Evolutionary conservation across 2,888 invertebrate species (phyloP).

Genomic region (Chironomus riparius): DNA sequence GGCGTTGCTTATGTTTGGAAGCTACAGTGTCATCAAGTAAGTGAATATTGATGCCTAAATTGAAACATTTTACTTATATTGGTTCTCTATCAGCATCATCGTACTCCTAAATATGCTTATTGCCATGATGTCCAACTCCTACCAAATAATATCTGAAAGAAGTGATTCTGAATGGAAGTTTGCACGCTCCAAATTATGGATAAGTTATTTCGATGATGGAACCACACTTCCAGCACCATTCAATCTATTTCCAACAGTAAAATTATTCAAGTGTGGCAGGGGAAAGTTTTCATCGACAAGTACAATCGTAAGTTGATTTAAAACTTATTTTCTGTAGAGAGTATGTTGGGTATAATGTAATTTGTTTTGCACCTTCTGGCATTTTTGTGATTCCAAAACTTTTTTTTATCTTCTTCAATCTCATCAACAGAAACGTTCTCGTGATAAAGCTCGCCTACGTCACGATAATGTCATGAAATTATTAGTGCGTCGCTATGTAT

Average conservation of each 20-base stretch:
- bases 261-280: conserved; percentile 44
- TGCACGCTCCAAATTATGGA: conserved; percentile 90
- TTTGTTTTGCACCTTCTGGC: no score
- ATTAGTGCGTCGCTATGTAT: conserved; percentile 82
- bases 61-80: no score
- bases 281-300: conserved; percentile 47
- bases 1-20: conserved; percentile 96
- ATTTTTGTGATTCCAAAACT: no score
- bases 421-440: conserved; percentile 57
- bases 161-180: conserved; percentile 97
- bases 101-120: conserved; percentile 95
- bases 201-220: conserved; percentile 91
- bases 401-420: background rate
- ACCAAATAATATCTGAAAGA: conserved; percentile 93
- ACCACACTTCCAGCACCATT: conserved; percentile 91
- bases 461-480: conserved; percentile 82
- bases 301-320: conserved; percentile 46
- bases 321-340: background rate
- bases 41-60: background rate
- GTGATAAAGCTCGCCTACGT: conserved; percentile 58
- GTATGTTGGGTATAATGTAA: no score
- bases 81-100: conserved; percentile 14
- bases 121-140: conserved; percentile 99
- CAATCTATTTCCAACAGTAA: conserved; percentile 83
- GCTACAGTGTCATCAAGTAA: conserved; percentile 88